Base-by-base conservation (phyloP, 2,888 invertebrate species). In the Lepidochrysops patricia region DNA sequence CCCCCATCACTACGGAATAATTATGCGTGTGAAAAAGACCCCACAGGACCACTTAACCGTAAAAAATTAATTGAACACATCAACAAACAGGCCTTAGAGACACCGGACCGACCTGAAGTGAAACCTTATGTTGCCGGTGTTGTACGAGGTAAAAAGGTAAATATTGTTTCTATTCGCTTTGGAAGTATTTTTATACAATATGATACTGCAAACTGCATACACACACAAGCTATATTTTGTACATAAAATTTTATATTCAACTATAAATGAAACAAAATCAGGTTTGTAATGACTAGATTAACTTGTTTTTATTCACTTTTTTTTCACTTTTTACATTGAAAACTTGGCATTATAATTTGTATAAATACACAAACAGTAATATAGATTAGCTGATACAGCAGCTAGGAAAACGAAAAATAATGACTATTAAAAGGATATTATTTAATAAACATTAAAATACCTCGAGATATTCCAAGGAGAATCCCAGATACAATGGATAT, bases 81-180 rank as follows among this genome's bases (percentile, higher is more conserved):
- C 73, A 98, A 99, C 84, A 98, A 98, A 84, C 97, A 98, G 81
- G 99, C 99, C n/a, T 90, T 97, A 71, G 98, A 98, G 86, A 98
- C 99, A 61, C 98, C 98, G 57, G 99, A 99, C 89, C 93, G 95
- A 91, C 98, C 98, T 2, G 99, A 99, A 84, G 90, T 94, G 62
- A 97, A 98, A 83, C 98, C 98, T 7, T 99, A 92, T 80, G 95
- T 97, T 34, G 92, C 97, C 68, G 98, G 98, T 64, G 94, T 94
- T 61, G 92, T 97, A 67, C 91, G 98, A 82, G 99, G 99, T 82
- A 96, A 96, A 84, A 97, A 97, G 91, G 95, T 95, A 79, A 74
- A 76, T 26, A 54, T 48, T 23, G 25, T 43, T 58, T 32, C 50
- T 50, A 27, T 61, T 43, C 7, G 37, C 37, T 37, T 37, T 37